Evolutionary conservation across 2,797 vertebrate species (phyloP), one percentile per base, ranked within the genome.

Genomic region (Rhadinocentrus ornatus): DNA sequence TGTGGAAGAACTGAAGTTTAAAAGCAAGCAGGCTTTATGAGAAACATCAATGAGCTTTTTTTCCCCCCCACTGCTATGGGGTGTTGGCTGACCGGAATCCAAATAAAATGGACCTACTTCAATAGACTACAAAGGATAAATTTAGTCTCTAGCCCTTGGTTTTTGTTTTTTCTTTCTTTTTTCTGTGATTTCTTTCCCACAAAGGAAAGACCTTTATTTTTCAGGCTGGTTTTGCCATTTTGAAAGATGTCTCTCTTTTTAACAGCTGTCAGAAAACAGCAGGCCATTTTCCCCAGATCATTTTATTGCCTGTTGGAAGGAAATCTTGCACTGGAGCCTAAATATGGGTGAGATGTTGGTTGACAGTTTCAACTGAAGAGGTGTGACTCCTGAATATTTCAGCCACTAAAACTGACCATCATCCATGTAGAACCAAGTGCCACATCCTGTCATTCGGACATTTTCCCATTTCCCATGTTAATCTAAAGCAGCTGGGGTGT

Each of bases 341-440:
- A 70, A 70, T 80, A 35, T 70, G 56, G 24, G 59, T 31, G 29
- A 52, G 61, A 57, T 29, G 12, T 62, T 15, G 53, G 60, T 26
- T 66, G 41, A 65, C 3, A 8, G n/a, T 29, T 63, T 62, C 27
- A 5, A 29, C 63, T 32, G 18, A 34, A 46, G 68, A 77, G 73
- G 55, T 62, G 61, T 72, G 73, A 20, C 66, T 81, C 35, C 31
- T 89, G 41, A 84, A 89, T 88, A 84, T 91, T 86, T 86, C 61
- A 80, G 69, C 62, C 54, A 8, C 56, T 83, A 61, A 57, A 27
- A 54, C 26, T 16, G 52, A 55, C 24, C 53, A 31, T 18, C 53
- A 20, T 7, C 53, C 53, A 31, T 6, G 8, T 27, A 29, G 16
- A 31, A 80, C 71, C 63, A 69, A 81, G 68, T 29, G n/a, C 57